Evolutionary conservation across 2,797 vertebrate genomes (phyloP), one percentile per base, ranked within the genome.

Genomic region (Dermochelys coriacea): DNA sequence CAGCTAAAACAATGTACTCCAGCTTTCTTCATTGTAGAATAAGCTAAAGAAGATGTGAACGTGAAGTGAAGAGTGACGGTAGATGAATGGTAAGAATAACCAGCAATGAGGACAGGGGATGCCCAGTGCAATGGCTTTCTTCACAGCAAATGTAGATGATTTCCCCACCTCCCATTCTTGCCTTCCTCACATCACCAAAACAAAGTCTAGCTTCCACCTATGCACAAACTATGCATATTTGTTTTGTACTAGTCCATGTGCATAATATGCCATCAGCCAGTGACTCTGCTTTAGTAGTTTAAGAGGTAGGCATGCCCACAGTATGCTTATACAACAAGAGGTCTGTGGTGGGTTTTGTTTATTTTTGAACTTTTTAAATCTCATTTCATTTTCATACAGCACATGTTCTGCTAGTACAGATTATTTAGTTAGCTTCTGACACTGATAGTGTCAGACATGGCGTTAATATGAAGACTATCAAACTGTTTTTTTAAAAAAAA

Each of bases 381-480:
- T 74, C 10, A 64, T 85, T 80, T 89, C 23, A 16, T 80, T 31
- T 37, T 78, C n/a, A 49, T 81, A 37, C 6, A 68, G 50, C 25
- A 41, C 25, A 54, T 34, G 29, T 23, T 90, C 45, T 84, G 2
- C 78, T 68, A 82, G 15, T 9, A 81, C 3, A 88, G 47, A 41
- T 41, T 41, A 78, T 64, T 85, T 61, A 23, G 14, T 88, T 95
- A 51, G 41, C 25, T 68, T 75, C 50, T 78, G 12, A 84, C 61
- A 86, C 1, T 75, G 59, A 55, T 0, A 0, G 18, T 89, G 52
- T n/a, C 71, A 88, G 45, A 55, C 37, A 88, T 88, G 18, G 45
- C 74, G 82, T 75, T 86, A 85, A 75, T 88, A 81, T 45, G 64
- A 81, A 87, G 57, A 77, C 80, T 87, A 16, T 91, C 61, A 87